Conservation (phyloP, 2,797 vertebrate species). For the Rhabdomys pumilio region DNA sequence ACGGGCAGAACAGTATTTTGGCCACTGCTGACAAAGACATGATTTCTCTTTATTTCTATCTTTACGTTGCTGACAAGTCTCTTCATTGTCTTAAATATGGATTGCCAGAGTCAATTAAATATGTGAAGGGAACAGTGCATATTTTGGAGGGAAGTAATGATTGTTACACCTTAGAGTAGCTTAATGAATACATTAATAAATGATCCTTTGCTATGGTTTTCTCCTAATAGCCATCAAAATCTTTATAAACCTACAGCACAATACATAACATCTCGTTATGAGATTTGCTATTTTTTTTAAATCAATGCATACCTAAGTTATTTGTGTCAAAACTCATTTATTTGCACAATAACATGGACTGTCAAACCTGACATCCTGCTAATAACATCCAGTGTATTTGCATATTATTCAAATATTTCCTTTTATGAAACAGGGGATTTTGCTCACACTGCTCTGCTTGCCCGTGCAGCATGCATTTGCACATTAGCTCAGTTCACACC, state of each 20-base stretch:
- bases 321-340: constrained; percentile 95
- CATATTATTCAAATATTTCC: constrained; percentile 93
- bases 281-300: constrained; percentile 89
- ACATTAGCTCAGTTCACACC: constrained; percentile 89
- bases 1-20: background rate
- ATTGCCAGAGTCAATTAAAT: constrained; percentile 85
- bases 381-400: constrained; percentile 92
- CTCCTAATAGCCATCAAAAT: constrained; percentile 91
- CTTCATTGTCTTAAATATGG: constrained; percentile 82
- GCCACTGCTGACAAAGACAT: constrained; percentile 61
- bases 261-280: constrained; percentile 90
- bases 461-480: constrained; percentile 86
- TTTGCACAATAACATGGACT: constrained; percentile 92
- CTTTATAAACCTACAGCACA: constrained; percentile 89
- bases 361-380: constrained; percentile 93
- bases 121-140: constrained; percentile 84
- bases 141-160: constrained; percentile 87
- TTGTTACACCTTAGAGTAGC: constrained; percentile 89
- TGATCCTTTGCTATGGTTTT: constrained; percentile 89
- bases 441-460: constrained; percentile 84
- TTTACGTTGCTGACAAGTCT: constrained; percentile 80
- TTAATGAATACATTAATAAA: constrained; percentile 92
- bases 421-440: constrained; percentile 89
- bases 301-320: constrained; percentile 93
- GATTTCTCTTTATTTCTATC: constrained; percentile 66